Base-by-base conservation (phyloP, 2,888 invertebrate species). In the Volucella zonaria region DNA sequence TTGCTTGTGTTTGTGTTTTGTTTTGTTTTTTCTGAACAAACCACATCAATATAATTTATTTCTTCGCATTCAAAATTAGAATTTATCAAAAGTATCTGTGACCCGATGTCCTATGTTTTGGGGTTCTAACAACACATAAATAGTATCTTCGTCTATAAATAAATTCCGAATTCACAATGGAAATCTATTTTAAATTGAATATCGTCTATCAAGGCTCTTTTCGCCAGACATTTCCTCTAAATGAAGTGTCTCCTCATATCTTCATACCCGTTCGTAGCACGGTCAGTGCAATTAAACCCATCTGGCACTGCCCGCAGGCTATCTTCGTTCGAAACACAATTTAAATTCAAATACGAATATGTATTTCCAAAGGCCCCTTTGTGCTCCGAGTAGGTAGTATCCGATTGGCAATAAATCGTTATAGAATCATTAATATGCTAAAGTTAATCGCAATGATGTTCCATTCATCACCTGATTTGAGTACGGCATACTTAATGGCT, bases 401-500 rank as follows among this genome's bases (percentile, higher is more conserved):
- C 54, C 42, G 49, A 47, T 40, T 12, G 56, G 51, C 51, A 42
- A 66, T 66, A 75, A 58, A 58, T 66, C 42, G 49, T 42, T 49
- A 51, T 47, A 47, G 23, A 58, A 23, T 74, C 74, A 82, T 82
- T 82, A 78, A 79, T 79, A 82, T 82, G 68, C 82, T 49, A 10
- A 1, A 52, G 51, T 64, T 70, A 47, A 66, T 43, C 70, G 52
- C 45, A 40, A 9, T 51, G 23, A 38, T 76, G 54, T 70, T 71
- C 70, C 74, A 79, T 82, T 82, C 68, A 74, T 79, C 82, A 58
- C 54, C 18, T 51, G 79, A 45, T 67, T 31, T 82, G 79, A 79
- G 82, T 61, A 47, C 43, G 56, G 83, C 70, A 83, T 83, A 79
- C 75, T 70, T 70, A 83, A 83, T 83, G 42, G 59, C 51, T 40